These are phyloP conservation scores for Champsocephalus esox DNA, from an alignment of 2,797 vertebrate genomes.

Conservation along the genomic window DNA sequence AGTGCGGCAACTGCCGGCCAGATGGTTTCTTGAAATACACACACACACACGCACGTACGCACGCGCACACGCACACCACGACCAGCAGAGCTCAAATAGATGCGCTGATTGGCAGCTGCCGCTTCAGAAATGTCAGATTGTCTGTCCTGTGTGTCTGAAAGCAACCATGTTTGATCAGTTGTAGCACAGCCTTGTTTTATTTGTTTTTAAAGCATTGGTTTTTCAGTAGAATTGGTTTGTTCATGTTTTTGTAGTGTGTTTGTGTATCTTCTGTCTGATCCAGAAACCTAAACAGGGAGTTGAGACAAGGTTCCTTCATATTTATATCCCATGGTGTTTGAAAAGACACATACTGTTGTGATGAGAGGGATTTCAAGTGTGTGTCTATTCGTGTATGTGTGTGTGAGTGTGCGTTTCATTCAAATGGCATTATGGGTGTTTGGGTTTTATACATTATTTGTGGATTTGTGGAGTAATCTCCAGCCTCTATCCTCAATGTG, in stretches of 20 bases:
- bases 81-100: constrained; percentile 32
- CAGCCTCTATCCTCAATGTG: constrained; percentile 20
- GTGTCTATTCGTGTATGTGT: neutral
- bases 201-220: constrained; percentile 29
- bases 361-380: constrained; percentile 33
- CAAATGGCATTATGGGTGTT: neutral
- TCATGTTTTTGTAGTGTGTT: constrained; percentile 6
- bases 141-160: constrained; percentile 30
- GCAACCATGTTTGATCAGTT: constrained; percentile 42
- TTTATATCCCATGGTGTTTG: constrained; percentile 33
- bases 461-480: constrained; percentile 10
- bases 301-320: constrained; percentile 32
- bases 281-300: constrained; percentile 43
- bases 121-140: constrained; percentile 14
- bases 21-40: constrained; percentile 33
- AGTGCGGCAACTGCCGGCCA: constrained; percentile 49
- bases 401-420: constrained; percentile 5
- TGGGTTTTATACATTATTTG: constrained; percentile 20
- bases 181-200: constrained; percentile 12
- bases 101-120: constrained; percentile 39
- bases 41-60: neutral
- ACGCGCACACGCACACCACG: constrained; percentile 9
- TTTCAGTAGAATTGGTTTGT: constrained; percentile 25
- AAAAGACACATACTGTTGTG: constrained; percentile 29
- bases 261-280: constrained; percentile 25